Percentiles rank a stretch among this genome's conserved stretches.
These are phyloP conservation scores for Rhombomys opimus DNA, from an alignment of 2,113 vertebrate species.

Conservation along the genomic window DNA sequence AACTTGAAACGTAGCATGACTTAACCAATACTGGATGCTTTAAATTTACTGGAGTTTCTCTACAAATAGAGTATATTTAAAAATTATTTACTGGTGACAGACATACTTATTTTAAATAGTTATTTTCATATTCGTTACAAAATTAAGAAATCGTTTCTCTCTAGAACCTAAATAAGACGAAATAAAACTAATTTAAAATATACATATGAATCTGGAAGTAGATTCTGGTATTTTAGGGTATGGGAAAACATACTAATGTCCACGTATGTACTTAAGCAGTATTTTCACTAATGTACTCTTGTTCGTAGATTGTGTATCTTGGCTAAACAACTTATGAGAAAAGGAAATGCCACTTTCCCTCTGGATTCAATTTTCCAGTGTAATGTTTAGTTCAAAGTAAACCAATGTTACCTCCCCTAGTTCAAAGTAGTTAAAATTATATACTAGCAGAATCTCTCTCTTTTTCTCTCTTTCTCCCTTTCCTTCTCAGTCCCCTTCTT, in stretches of 20 bases:
- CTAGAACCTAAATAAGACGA: neutral
- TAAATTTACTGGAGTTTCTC: neutral
- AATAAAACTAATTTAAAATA: constrained; percentile 28
- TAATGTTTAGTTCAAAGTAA: constrained; percentile 56
- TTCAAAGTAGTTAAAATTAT: constrained; percentile 69
- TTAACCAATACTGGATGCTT: neutral
- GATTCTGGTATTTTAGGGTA: neutral
- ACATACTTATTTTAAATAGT: neutral
- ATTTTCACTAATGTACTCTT: constrained; percentile 34
- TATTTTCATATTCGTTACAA: neutral
- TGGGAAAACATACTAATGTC: neutral
- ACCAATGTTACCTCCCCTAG: constrained; percentile 28
- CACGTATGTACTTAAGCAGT: neutral
- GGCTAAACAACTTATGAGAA: constrained; percentile 60
- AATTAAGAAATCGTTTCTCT: neutral
- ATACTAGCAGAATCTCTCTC: constrained; percentile 14
- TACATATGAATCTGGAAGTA: neutral
- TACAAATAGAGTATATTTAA: neutral
- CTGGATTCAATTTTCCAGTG: constrained; percentile 71
- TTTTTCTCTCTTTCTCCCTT: neutral
- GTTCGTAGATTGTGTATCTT: constrained; percentile 62
- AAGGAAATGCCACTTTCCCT: constrained; percentile 68
- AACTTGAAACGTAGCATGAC: neutral
- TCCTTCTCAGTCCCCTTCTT: neutral
- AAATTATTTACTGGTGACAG: neutral